phyloP scores from a whole-genome alignment of 2,888 invertebrate species.

The Sinhomidia bicolor region DNA sequence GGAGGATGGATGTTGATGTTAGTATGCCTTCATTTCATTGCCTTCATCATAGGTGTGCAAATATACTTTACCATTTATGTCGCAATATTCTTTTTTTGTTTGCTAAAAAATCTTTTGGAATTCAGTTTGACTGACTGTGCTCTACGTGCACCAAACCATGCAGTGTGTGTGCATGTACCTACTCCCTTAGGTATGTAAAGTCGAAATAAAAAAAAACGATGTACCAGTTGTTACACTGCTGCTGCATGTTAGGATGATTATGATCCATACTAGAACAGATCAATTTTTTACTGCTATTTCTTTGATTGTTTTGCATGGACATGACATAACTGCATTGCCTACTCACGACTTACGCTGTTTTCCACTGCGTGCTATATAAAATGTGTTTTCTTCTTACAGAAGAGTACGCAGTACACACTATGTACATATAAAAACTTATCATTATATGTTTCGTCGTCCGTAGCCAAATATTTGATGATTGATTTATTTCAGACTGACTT shows the following conservation, averaged over 20 bases:
- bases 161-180: too few relatives aligned
- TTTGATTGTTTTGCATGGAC: background rate
- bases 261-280: background rate
- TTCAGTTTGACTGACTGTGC: background rate
- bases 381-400: background rate
- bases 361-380: background rate
- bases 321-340: background rate
- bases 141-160: background rate
- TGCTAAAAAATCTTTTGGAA: slow-evolving; percentile 31
- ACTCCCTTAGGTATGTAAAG: background rate
- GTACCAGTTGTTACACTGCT: background rate
- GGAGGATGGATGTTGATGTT: background rate
- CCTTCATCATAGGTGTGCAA: slow-evolving; percentile 12
- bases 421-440: background rate
- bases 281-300: background rate
- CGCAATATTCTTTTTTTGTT: background rate
- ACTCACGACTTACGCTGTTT: too few relatives aligned
- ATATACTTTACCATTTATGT: background rate
- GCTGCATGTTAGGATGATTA: background rate
- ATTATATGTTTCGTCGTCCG: slow-evolving; percentile 4
- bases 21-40: background rate
- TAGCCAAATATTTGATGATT: slow-evolving; percentile 20
- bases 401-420: background rate
- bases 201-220: background rate
- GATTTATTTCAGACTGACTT: background rate